A percentile compares a stretch with the other conserved stretches of the same genome.
phyloP scores from a whole-genome alignment of 2,113 vertebrate species.

The Atherinomorus stipes region DNA sequence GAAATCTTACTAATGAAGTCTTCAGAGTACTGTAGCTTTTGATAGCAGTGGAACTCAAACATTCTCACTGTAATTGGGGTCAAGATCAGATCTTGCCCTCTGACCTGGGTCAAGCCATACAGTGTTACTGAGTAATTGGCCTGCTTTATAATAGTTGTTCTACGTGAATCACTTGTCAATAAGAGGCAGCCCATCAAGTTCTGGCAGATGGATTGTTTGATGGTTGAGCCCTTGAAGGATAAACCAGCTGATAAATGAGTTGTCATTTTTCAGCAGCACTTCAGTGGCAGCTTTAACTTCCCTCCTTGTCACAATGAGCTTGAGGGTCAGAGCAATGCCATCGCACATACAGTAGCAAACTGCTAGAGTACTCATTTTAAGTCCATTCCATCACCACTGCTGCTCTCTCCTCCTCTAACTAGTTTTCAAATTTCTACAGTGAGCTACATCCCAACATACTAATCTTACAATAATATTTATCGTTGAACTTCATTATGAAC shows the following conservation, averaged over 20 bases:
- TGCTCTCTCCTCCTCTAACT: not conserved
- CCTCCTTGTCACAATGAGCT: slow-evolving; percentile 22
- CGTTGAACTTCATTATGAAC: slow-evolving; percentile 34
- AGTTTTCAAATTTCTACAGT: slow-evolving; percentile 25
- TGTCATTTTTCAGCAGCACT: slow-evolving; percentile 48
- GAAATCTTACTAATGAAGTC: slow-evolving; percentile 54
- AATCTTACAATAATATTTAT: slow-evolving; percentile 33
- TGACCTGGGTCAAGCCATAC: slow-evolving; percentile 42
- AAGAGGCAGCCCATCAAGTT: slow-evolving; percentile 48
- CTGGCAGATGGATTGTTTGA: slow-evolving; percentile 47
- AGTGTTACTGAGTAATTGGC: slow-evolving; percentile 53
- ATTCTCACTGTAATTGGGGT: slow-evolving; percentile 56
- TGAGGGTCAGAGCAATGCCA: slow-evolving; percentile 34
- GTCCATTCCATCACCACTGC: slow-evolving; percentile 19
- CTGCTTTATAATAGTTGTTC: slow-evolving; percentile 46
- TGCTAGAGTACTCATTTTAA: slow-evolving; percentile 40
- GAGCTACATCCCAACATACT: not conserved
- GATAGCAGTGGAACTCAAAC: slow-evolving; percentile 33
- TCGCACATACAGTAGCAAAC: slow-evolving; percentile 20
- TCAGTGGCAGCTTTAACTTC: slow-evolving; percentile 50
- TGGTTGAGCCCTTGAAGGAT: slow-evolving; percentile 36
- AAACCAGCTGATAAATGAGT: slow-evolving; percentile 65
- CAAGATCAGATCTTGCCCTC: slow-evolving; percentile 47
- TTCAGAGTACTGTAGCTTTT: slow-evolving; percentile 37
- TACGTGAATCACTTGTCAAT: slow-evolving; percentile 52